Evolutionary conservation across 2,797 vertebrate species (phyloP), one percentile per base, ranked within the genome.

Genomic region (Leucoraja ocellata): DNA sequence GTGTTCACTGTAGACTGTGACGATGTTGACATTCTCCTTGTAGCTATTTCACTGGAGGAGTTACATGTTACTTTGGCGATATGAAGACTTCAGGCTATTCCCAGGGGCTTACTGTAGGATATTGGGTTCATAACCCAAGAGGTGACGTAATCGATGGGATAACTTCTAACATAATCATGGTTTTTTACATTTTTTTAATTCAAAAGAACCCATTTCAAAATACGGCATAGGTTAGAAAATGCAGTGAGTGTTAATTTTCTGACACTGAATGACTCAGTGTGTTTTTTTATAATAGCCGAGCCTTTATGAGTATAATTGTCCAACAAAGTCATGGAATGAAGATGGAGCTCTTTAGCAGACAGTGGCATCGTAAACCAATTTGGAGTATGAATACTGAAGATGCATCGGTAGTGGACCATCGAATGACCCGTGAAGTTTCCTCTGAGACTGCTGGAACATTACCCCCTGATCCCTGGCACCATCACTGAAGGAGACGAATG

Each of bases 51-150:
- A 21, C 71, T 21, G 71, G 65, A 68, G 90, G 90, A 58, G 23
- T 92, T 92, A 92, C 54, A 74, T 92, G 25, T 36, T 28, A 73
- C 71, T 92, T 92, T 92, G 71, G 90, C n/a, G 90, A 54, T 54
- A 28, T 3, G 21, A 71, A 92, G 54, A n/a, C 90, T 13, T 39
- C 11, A 68, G 58, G 54, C 36, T 65, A 8, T 68, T n/a, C 54
- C 83, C 63, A 88, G 63, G 18, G 58, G 36, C 28, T 25, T 10
- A 73, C 14, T 39, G 28, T 28, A 4, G 14, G 90, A 6, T 39
- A 91, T 91, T 91, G 71, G 21, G 65, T 71, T 91, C 10, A 11
- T 32, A 65, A 65, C 63, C 16, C 58, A 68, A 36, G 88, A 21
- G 65, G 18, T 68, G 14, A 9, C 46, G 16, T 91, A 63, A 86